Evolutionary conservation across 2,113 vertebrate genomes (phyloP).

Genomic region (Ascaphus truei): DNA sequence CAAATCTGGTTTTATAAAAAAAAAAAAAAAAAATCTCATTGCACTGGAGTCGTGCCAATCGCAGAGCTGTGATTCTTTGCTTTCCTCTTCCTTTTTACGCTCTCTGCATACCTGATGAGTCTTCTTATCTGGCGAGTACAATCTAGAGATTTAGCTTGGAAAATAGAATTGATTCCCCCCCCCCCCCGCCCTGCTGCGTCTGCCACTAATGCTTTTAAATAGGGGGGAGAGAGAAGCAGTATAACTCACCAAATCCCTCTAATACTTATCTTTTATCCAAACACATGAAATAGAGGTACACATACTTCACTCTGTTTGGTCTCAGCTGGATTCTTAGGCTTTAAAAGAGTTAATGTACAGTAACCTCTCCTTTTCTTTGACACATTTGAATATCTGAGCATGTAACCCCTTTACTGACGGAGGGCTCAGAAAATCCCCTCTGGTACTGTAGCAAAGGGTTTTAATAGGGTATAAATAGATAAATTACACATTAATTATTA

Average conservation of each 20-base stretch:
- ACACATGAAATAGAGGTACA: not conserved
- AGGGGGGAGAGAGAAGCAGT: not conserved
- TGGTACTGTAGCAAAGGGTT: too few species aligned
- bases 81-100: slow-evolving; percentile 1
- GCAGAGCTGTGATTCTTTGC: slow-evolving; percentile 28
- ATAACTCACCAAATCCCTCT: not conserved
- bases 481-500: too few species aligned
- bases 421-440: too few species aligned
- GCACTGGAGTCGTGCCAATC: slow-evolving; percentile 12
- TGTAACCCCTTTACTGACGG: too few species aligned
- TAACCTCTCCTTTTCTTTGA: too few species aligned
- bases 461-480: too few species aligned
- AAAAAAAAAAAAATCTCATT: slow-evolving; percentile 33
- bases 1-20: slow-evolving; percentile 1
- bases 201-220: slow-evolving; percentile 20
- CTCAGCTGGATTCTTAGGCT: not conserved
- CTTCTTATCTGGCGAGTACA: not conserved
- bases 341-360: not conserved
- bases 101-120: slow-evolving; percentile 32
- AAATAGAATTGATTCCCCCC: slow-evolving; percentile 29
- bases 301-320: not conserved
- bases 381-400: too few species aligned
- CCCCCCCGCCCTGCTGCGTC: not conserved
- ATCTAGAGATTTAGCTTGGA: slow-evolving; percentile 1
- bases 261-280: not conserved